Conservation (phyloP, 2,113 vertebrate species). For the Stegostoma tigrinum region DNA sequence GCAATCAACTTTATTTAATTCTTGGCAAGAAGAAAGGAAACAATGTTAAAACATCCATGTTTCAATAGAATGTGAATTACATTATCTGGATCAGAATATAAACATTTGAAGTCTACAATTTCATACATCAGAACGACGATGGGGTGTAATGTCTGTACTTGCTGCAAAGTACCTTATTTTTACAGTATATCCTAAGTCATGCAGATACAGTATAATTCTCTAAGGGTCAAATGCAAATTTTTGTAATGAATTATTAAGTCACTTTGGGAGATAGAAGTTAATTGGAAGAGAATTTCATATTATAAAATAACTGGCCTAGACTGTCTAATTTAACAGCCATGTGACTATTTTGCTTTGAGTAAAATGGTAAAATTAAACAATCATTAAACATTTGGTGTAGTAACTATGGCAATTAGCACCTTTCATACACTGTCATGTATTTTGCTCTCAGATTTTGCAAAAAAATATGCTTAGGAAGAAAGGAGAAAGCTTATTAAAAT, state of each 20-base stretch:
- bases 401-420: conserved; percentile 20
- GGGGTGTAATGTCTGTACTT: neutral
- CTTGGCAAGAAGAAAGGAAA: neutral
- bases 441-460: neutral
- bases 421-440: conserved; percentile 9
- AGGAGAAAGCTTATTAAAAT: neutral
- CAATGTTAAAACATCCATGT: conserved; percentile 21
- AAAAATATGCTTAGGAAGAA: neutral
- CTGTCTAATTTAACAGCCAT: neutral
- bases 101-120: neutral
- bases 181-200: neutral
- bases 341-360: conserved; percentile 16
- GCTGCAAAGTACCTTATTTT: neutral
- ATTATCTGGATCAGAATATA: neutral
- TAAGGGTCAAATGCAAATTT: neutral
- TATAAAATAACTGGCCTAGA: neutral
- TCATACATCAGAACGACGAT: neutral
- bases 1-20: conserved; percentile 10
- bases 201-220: neutral
- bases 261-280: conserved; percentile 20
- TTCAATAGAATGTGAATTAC: neutral
- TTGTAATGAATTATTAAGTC: conserved; percentile 32
- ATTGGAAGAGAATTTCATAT: conserved; percentile 16
- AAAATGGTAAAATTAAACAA: neutral
- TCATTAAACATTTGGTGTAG: conserved; percentile 1